phyloP scores from a whole-genome alignment of 2,888 invertebrate genomes.

The Drosophila setosimentum region DNA sequence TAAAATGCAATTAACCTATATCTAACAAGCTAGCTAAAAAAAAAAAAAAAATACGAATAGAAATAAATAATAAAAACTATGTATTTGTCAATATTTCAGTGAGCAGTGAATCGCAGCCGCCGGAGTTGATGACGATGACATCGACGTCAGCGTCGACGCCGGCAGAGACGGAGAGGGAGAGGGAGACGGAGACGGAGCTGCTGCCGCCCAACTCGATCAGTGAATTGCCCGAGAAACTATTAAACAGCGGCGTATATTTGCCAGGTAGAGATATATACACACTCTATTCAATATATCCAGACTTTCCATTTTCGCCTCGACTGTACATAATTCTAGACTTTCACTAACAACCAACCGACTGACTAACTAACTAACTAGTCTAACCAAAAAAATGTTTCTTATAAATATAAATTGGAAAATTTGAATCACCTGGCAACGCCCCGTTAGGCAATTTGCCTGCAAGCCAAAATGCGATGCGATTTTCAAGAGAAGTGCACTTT shows the following conservation, averaged over 20 bases:
- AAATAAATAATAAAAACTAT: conserved; percentile 26
- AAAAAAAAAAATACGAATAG: conserved; percentile 16
- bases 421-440: conserved; percentile 60
- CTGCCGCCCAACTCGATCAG: conserved; percentile 88
- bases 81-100: conserved; percentile 39
- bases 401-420: conserved; percentile 71
- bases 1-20: conserved; percentile 78
- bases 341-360: conserved; percentile 44
- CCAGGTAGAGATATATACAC: conserved; percentile 86
- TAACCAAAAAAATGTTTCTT: conserved; percentile 58
- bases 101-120: conserved; percentile 61
- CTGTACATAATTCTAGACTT: conserved; percentile 73
- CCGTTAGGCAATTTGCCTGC: conserved; percentile 67
- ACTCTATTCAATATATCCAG: conserved; percentile 24
- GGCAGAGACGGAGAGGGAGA: conserved; percentile 66
- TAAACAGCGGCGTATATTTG: conserved; percentile 89
- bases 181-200: conserved; percentile 77
- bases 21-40: conserved; percentile 14
- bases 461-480: conserved; percentile 24
- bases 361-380: conserved; percentile 15
- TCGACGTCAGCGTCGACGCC: conserved; percentile 56
- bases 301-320: conserved; percentile 70
- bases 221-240: conserved; percentile 88
- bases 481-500: conserved; percentile 55
- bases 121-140: neutral